Percentiles rank a stretch among this genome's conserved stretches.
These are phyloP conservation scores for Psilopogon haemacephalus DNA, from an alignment of 2,113 vertebrate genomes.

Conservation along the genomic window DNA sequence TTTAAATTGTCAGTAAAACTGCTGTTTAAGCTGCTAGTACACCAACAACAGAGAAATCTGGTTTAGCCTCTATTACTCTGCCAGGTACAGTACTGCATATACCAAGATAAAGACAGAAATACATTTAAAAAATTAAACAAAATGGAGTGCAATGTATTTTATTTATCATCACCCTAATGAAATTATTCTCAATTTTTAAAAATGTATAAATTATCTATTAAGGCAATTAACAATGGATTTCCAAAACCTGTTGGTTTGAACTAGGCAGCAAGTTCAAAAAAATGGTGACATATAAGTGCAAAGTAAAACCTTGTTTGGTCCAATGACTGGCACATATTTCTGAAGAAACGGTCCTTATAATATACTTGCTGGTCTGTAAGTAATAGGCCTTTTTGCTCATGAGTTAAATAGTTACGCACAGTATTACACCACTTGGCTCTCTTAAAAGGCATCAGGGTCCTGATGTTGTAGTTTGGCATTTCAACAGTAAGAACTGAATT, in stretches of 20 bases:
- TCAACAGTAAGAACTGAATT: slow-evolving; percentile 54
- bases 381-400: slow-evolving; percentile 33
- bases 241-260: slow-evolving; percentile 24
- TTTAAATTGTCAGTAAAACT: slow-evolving; percentile 69
- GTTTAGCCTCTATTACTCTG: slow-evolving; percentile 42
- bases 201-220: background rate
- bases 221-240: background rate
- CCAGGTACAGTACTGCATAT: background rate
- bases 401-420: slow-evolving; percentile 63
- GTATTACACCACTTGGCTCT: slow-evolving; percentile 53
- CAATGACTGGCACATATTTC: slow-evolving; percentile 35
- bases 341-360: slow-evolving; percentile 36
- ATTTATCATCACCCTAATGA: slow-evolving; percentile 4
- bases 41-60: slow-evolving; percentile 41
- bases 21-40: slow-evolving; percentile 47
- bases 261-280: background rate
- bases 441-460: slow-evolving; percentile 64
- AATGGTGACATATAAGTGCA: background rate
- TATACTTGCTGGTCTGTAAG: slow-evolving; percentile 18
- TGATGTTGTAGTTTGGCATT: slow-evolving; percentile 65
- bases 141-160: slow-evolving; percentile 15
- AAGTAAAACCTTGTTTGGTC: slow-evolving; percentile 1
- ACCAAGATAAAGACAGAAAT: background rate
- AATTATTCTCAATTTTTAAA: slow-evolving; percentile 44
- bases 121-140: background rate